A percentile compares a stretch with the other conserved stretches of the same genome.
Conservation (phyloP, 2,888 invertebrate genomes). For the Rutpela maculata region DNA sequence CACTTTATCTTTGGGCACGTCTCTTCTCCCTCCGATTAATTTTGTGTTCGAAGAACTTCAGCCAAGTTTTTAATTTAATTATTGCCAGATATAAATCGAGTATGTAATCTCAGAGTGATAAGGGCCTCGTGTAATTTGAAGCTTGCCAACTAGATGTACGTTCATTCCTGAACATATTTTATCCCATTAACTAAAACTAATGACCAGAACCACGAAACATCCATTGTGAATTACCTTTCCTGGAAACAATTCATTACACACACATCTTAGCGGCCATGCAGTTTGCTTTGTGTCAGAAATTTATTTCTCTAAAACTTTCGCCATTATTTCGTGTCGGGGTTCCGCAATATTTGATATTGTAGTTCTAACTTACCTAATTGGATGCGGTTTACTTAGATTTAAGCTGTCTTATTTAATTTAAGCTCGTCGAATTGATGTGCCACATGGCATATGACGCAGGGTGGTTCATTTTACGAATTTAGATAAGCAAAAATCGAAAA, state of each 20-base stretch:
- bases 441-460: too few relatives aligned
- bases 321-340: conserved; percentile 3
- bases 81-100: conserved; percentile 2
- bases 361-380: too few relatives aligned
- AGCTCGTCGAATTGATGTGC: too few relatives aligned
- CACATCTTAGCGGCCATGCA: conserved; percentile 16
- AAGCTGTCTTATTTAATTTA: too few relatives aligned
- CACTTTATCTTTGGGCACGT: not conserved
- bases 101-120: not conserved
- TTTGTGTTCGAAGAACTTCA: not conserved
- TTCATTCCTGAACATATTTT: conserved; percentile 20
- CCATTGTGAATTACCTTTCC: conserved; percentile 23
- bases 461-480: too few relatives aligned
- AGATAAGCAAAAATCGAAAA: too few relatives aligned
- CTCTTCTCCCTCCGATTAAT: not conserved
- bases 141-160: conserved; percentile 1
- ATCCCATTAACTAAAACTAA: conserved; percentile 30
- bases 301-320: conserved; percentile 8
- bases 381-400: too few relatives aligned
- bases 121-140: conserved; percentile 14
- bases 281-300: conserved; percentile 14
- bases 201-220: conserved; percentile 25
- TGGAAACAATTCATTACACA: conserved; percentile 26
- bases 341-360: not conserved
- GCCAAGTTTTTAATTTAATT: not conserved